Percentiles rank a stretch among this genome's conserved stretches.
Evolutionary conservation across 23 tunicate genomes (phyloP).

Genomic region (Clavelina lepadiformis): DNA sequence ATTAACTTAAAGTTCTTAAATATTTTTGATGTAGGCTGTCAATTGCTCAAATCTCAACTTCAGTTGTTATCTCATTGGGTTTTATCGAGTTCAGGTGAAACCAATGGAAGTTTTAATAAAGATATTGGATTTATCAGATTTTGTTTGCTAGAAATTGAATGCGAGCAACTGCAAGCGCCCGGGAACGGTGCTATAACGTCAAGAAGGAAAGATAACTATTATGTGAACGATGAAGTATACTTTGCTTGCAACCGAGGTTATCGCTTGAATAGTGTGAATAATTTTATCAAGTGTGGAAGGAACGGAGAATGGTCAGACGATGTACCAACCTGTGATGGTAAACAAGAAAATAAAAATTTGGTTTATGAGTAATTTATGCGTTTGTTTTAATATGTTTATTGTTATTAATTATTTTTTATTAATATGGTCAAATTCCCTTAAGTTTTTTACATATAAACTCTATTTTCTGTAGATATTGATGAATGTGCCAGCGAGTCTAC

Average conservation of each 20-base stretch:
- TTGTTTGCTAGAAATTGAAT: slow-evolving; percentile 4
- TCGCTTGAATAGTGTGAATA: neutral
- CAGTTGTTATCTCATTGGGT: too few species aligned
- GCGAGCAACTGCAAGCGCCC: neutral
- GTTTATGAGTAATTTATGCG: too few species aligned
- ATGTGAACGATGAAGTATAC: neutral
- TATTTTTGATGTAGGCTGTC: too few species aligned
- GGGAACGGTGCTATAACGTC: slow-evolving; percentile 1
- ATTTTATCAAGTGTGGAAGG: neutral
- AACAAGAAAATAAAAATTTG: too few species aligned
- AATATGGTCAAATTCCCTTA: too few species aligned
- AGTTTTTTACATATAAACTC: neutral
- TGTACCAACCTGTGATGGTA: slow-evolving; percentile 8
- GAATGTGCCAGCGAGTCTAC: slow-evolving; percentile 29
- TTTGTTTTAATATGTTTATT: too few species aligned
- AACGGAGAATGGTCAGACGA: neutral
- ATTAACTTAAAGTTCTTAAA: too few species aligned
- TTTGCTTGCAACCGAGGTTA: slow-evolving; percentile 14
- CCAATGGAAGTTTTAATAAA: too few species aligned
- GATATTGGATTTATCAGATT: too few species aligned
- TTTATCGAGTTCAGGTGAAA: too few species aligned
- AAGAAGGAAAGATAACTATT: neutral
- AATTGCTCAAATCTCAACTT: too few species aligned
- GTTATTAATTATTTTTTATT: neutral
- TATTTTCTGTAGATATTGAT: slow-evolving; percentile 25